Conservation (phyloP, 2,797 vertebrate species). For the Melanotaenia trifasciata region DNA sequence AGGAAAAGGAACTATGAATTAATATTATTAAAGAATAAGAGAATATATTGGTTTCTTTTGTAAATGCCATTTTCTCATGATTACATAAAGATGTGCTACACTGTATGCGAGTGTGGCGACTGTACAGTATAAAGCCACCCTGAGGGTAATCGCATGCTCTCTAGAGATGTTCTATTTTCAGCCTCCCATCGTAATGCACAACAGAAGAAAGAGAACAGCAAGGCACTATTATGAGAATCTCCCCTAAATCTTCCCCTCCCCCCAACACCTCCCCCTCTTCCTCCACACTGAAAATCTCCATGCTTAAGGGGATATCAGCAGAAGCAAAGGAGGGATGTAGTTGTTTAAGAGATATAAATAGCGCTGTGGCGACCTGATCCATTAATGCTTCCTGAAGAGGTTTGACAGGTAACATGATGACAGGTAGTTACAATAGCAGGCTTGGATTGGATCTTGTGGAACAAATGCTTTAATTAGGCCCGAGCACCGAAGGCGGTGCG, state of each 20-base stretch:
- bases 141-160: slow-evolving; percentile 41
- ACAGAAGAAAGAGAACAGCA: slow-evolving; percentile 60
- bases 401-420: slow-evolving; percentile 13
- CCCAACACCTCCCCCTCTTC: background rate
- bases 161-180: slow-evolving; percentile 72
- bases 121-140: slow-evolving; percentile 21
- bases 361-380: slow-evolving; percentile 38
- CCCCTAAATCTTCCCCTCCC: slow-evolving; percentile 40
- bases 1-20: slow-evolving; percentile 25
- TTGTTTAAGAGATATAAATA: slow-evolving; percentile 53
- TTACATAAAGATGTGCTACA: slow-evolving; percentile 19
- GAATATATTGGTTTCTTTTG: slow-evolving; percentile 21
- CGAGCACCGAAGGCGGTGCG: too few relatives aligned
- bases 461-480: background rate
- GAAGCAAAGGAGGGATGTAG: slow-evolving; percentile 28
- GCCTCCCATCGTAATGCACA: slow-evolving; percentile 52
- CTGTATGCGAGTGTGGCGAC: slow-evolving; percentile 17
- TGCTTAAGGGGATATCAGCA: slow-evolving; percentile 44
- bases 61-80: slow-evolving; percentile 32
- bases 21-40: slow-evolving; percentile 29
- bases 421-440: slow-evolving; percentile 4
- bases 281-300: slow-evolving; percentile 32
- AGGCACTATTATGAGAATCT: slow-evolving; percentile 59
- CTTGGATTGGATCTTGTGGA: background rate
- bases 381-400: slow-evolving; percentile 23